phyloP scores from a whole-genome alignment of 2,888 invertebrate genomes.

The Caenorhabditis drosophilae region DNA sequence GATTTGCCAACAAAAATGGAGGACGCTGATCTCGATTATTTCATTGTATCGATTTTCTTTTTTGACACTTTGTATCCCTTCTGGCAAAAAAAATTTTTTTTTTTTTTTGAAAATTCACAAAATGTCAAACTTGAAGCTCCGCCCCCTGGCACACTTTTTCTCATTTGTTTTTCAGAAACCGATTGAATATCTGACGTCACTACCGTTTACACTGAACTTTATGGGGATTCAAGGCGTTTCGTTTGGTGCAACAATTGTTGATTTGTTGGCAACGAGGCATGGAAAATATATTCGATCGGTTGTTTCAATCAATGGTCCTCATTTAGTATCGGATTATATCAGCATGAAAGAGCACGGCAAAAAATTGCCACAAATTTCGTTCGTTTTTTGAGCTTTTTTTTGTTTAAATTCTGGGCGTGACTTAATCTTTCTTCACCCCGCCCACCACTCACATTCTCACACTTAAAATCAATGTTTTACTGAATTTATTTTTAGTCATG shows the following conservation, averaged over 20 bases:
- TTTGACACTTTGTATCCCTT: no score
- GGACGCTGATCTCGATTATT: slow-evolving; percentile 39
- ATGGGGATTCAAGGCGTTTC: slow-evolving; percentile 46
- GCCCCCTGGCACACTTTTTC: no score
- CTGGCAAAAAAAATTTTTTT: no score
- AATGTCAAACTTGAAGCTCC: no score
- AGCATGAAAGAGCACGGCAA: slow-evolving; percentile 31
- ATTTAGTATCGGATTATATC: slow-evolving; percentile 28
- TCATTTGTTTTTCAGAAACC: slow-evolving; percentile 24
- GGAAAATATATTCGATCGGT: slow-evolving; percentile 20
- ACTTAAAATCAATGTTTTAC: not conserved
- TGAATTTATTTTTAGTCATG: slow-evolving; percentile 9
- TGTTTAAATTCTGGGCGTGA: not conserved
- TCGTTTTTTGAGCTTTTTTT: not conserved
- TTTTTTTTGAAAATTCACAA: no score
- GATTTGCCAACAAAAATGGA: slow-evolving; percentile 31
- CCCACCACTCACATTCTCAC: not conserved
- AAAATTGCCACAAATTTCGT: slow-evolving; percentile 25
- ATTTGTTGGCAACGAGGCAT: slow-evolving; percentile 30
- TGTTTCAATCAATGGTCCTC: slow-evolving; percentile 43
- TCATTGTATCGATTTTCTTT: no score
- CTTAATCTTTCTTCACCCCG: not conserved
- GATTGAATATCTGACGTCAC: slow-evolving; percentile 22
- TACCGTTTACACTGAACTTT: slow-evolving; percentile 24
- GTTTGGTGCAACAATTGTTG: slow-evolving; percentile 41